Conservation (phyloP, 2,888 invertebrate species). For the Nymphalis polychloros region DNA sequence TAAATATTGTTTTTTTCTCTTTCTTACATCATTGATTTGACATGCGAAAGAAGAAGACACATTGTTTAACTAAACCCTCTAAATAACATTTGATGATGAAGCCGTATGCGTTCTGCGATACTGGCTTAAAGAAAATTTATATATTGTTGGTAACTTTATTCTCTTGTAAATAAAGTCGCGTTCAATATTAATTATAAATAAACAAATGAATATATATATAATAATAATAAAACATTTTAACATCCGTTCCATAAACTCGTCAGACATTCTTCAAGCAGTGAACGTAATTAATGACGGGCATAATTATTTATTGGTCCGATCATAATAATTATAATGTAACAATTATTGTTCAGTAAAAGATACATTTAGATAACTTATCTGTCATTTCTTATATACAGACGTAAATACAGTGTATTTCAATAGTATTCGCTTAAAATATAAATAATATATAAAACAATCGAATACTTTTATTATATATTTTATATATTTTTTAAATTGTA, state of each 20-base stretch:
- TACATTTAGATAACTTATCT: constrained; percentile 66
- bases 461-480: too few relatives aligned
- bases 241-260: constrained; percentile 29
- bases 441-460: too few relatives aligned
- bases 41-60: too few relatives aligned
- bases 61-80: too few relatives aligned
- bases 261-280: constrained; percentile 56
- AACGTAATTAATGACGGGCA: constrained; percentile 63
- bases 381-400: constrained; percentile 24
- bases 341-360: constrained; percentile 72
- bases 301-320: constrained; percentile 67
- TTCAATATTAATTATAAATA: too few relatives aligned
- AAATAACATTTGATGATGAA: too few relatives aligned
- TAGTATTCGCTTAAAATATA: not conserved
- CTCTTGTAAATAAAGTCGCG: not conserved
- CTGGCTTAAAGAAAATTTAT: too few relatives aligned
- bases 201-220: not conserved
- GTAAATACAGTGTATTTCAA: constrained; percentile 16
- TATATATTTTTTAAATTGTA: too few relatives aligned
- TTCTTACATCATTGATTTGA: too few relatives aligned
- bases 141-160: too few relatives aligned
- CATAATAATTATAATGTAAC: constrained; percentile 78
- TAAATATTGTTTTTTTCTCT: too few relatives aligned
- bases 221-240: not conserved
- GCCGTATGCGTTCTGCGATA: too few relatives aligned